A percentile compares a stretch with the other conserved stretches of the same genome.
Evolutionary conservation across 2,113 vertebrate species (phyloP).

Genomic region (Psilopogon haemacephalus): DNA sequence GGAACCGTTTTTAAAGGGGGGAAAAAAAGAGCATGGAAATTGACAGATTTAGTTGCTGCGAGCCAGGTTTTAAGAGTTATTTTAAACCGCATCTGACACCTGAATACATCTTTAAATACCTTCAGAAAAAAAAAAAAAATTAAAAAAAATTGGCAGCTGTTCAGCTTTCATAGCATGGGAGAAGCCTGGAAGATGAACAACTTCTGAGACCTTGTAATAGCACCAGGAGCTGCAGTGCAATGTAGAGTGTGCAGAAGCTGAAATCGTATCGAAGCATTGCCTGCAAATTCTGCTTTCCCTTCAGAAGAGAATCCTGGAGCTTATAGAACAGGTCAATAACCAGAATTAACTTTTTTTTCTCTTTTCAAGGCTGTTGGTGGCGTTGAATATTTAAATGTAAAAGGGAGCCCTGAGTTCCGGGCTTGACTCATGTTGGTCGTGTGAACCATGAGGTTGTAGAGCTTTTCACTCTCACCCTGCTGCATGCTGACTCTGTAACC

Average conservation of each 20-base stretch:
- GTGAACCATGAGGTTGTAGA: neutral
- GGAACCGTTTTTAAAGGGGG: neutral
- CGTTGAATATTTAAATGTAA: neutral
- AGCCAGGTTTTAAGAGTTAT: neutral
- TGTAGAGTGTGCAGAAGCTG: fast-evolving
- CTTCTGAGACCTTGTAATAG: neutral
- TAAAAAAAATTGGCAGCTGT: neutral
- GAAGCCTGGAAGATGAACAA: neutral
- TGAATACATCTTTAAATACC: neutral
- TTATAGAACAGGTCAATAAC: neutral
- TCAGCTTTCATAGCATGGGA: neutral
- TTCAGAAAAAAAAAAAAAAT: no score
- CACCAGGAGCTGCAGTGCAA: neutral
- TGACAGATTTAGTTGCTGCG: neutral
- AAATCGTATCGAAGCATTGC: neutral
- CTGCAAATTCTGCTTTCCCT: neutral
- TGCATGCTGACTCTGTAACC: fast-evolving
- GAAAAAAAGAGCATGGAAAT: neutral
- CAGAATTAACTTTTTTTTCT: neutral
- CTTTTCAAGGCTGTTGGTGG: neutral
- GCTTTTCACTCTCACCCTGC: fast-evolving
- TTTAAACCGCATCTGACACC: neutral
- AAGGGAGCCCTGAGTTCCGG: neutral
- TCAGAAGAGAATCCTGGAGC: neutral
- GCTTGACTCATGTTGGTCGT: neutral